Base-by-base conservation (phyloP, 2,113 vertebrate genomes). In the Pelvicachromis taeniatus region DNA sequence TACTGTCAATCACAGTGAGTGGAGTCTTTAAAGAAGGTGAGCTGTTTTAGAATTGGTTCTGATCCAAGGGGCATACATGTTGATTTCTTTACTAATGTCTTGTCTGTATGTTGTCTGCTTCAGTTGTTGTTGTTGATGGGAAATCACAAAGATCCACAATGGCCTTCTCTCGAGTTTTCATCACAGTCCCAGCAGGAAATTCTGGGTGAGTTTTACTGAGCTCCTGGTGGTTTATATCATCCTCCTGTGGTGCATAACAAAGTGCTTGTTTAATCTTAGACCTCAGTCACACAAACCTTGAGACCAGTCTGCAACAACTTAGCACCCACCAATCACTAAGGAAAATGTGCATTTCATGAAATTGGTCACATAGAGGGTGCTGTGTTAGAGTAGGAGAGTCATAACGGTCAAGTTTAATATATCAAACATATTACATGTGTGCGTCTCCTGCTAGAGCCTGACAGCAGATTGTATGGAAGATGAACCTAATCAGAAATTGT, bases 21-120 rank as follows among this genome's bases (percentile, higher is more conserved):
- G 98, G 98, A 5, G 92, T 99, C 61, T 99, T 98, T 80, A 98
- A 98, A 94, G 97, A 98, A 95, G 96, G 97, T 97, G 50, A 93
- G 94, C 79, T 78, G 4, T 80, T 9, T 53, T 16, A 52, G n/a
- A 16, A 73, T 55, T 78, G 19, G 16, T 21, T 21, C 12, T 58
- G 14, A 33, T 52, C 3, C 4, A n/a, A 26, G 16, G 14, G 35
- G 61, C 40, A 11, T 5, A 9, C 1, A 2, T 23, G 5, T n/a
- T 80, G 33, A 38, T 29, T 73, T 45, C 14, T 35, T 75, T 29
- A 19, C 26, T 83, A 16, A 79, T 80, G 63, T 58, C 11, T 53
- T 73, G 3, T 53, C 59, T 86, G 2, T 80, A 81, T 84, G 14
- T 52, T 73, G 7, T 65, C 17, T 42, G 12, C 42, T 68, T 89